Base-by-base conservation (phyloP, 2,797 vertebrate species). In the Sitta carolinensis region DNA sequence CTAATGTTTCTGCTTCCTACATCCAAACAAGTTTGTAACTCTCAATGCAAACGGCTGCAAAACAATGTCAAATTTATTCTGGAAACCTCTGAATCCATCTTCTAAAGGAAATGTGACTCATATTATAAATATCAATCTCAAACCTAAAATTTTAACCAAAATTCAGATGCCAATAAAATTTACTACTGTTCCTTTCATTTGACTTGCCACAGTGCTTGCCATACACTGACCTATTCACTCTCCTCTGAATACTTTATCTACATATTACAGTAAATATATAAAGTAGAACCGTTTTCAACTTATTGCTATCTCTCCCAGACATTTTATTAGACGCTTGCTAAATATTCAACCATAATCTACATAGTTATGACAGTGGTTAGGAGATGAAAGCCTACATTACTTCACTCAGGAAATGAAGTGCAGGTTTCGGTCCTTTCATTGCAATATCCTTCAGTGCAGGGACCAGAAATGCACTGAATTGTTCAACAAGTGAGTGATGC, bases 361-460 rank as follows among this genome's bases (percentile, higher is more conserved):
- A 94, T 86, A 80, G 94, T 52, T 80, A 92, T 90, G 93, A 72
- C 92, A 62, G 90, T 64, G 96, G 94, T 89, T 83, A 90, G 85
- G 58, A 97, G 93, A 92, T 84, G 80, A 96, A 97, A 95, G 95
- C 55, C 77, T 87, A 27, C 40, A 82, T 86, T 84, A 75, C 73
- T 87, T 68, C 59, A 87, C 77, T 96, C 84, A 95, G 96, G 95
- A 95, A 93, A 96, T 89, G 47, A 97, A 96, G 79, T 80, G 79
- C 87, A 94, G 94, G 72, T 97, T 94, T 96, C 20, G 2, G 63
- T 92, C 66, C 90, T 93, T 95, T 93, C 85, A 91, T 69, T 96
- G 94, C 89, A 95, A 89, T 95, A 93, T 84, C 85, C 78, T 95
- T 93, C 78, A 85, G 83, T 70, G 87, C 72, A 86, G 48, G 74